phyloP scores from a whole-genome alignment of 2,113 vertebrate species.

The Embiotoca jacksoni region DNA sequence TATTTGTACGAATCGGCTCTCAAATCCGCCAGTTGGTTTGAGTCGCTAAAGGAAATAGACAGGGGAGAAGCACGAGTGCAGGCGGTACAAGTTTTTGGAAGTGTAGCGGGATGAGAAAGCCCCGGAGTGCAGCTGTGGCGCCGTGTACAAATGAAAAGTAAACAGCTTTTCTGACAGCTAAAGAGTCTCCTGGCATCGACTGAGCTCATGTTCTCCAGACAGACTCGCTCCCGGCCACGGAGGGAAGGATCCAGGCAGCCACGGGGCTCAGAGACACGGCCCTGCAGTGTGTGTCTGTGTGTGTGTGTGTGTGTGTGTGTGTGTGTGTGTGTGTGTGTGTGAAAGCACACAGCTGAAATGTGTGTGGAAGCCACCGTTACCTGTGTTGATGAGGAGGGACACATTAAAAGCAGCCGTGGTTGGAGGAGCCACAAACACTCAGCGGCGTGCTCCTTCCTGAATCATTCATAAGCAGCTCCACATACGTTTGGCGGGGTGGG shows the following conservation, averaged over 20 bases:
- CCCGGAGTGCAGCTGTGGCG: slow-evolving; percentile 47
- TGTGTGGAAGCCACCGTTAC: slow-evolving; percentile 31
- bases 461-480: slow-evolving; percentile 67
- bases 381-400: slow-evolving; percentile 69
- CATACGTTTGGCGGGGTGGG: neutral
- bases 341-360: slow-evolving; percentile 34
- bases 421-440: slow-evolving; percentile 57
- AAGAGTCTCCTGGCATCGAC: slow-evolving; percentile 67
- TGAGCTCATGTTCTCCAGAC: slow-evolving; percentile 62
- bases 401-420: slow-evolving; percentile 70
- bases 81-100: slow-evolving; percentile 50
- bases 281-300: slow-evolving; percentile 18
- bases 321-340: slow-evolving; percentile 1
- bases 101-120: slow-evolving; percentile 54
- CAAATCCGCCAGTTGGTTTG: slow-evolving; percentile 36
- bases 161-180: slow-evolving; percentile 77
- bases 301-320: slow-evolving; percentile 7
- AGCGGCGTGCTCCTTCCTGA: slow-evolving; percentile 46
- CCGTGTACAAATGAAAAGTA: slow-evolving; percentile 72
- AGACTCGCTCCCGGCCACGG: slow-evolving; percentile 39
- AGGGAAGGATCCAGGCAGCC: slow-evolving; percentile 32
- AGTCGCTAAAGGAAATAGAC: slow-evolving; percentile 48
- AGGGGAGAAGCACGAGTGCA: slow-evolving; percentile 49
- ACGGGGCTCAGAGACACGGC: slow-evolving; percentile 22
- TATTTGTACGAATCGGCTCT: slow-evolving; percentile 41